phyloP scores from a whole-genome alignment of 2,113 vertebrate species.

The Nematolebias whitei region DNA sequence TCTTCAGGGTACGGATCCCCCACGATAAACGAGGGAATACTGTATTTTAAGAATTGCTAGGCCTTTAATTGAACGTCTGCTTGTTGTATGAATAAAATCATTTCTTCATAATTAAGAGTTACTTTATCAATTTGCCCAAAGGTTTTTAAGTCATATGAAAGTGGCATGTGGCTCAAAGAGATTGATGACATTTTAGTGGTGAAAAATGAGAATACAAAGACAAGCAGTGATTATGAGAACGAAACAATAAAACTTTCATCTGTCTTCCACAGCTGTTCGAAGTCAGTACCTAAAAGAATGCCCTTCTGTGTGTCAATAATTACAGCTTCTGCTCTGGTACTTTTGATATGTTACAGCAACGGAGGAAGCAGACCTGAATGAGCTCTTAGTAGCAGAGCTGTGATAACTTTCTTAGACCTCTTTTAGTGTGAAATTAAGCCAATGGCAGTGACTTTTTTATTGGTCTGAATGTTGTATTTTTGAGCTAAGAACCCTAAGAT shows the following conservation, averaged over 20 bases:
- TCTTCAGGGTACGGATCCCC: too few species aligned
- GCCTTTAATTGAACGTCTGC: conserved; percentile 5
- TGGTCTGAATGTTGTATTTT: too few species aligned
- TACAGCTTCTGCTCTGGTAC: not conserved
- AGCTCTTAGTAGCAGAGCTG: conserved; percentile 1
- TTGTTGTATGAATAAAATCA: not conserved
- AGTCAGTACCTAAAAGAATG: not conserved
- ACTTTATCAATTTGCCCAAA: not conserved
- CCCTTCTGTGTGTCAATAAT: not conserved
- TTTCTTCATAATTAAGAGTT: not conserved
- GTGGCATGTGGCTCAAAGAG: not conserved
- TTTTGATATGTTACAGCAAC: not conserved
- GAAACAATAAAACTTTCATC: not conserved
- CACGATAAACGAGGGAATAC: too few species aligned
- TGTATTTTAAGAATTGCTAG: too few species aligned
- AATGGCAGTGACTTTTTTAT: not conserved
- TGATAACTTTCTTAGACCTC: not conserved
- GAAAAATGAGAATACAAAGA: not conserved
- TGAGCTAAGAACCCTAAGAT: too few species aligned
- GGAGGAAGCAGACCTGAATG: not conserved
- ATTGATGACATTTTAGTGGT: not conserved
- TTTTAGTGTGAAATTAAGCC: not conserved
- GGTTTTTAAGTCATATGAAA: not conserved
- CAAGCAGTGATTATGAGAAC: not conserved
- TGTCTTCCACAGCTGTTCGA: not conserved